Conservation (phyloP, 1,140 invertebrate genomes). For the Galleria mellonella region DNA sequence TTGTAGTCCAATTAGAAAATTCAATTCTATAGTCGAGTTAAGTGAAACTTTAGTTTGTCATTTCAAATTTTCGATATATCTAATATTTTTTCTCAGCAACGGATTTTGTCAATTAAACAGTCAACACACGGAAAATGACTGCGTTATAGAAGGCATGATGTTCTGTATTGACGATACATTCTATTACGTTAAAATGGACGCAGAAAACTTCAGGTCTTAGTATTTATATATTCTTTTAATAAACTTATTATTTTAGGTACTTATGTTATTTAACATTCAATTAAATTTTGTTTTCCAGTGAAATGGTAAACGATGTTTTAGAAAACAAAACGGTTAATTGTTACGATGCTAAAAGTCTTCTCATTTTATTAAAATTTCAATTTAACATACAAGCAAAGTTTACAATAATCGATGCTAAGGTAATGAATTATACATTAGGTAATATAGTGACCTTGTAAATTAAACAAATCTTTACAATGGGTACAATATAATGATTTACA, state of each 20-base stretch:
- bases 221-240: too few relatives aligned
- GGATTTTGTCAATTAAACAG: conserved; percentile 41
- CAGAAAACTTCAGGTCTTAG: conserved; percentile 3
- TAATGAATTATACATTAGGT: too few relatives aligned
- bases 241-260: too few relatives aligned
- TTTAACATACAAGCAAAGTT: conserved; percentile 12
- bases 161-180: conserved; percentile 20
- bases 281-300: conserved; percentile 22
- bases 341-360: conserved; percentile 31
- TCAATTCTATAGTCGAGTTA: too few relatives aligned
- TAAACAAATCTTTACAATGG: background rate
- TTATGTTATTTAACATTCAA: too few relatives aligned
- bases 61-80: too few relatives aligned
- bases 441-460: background rate
- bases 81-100: conserved; percentile 24
- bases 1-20: background rate
- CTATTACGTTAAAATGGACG: conserved; percentile 27
- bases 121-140: conserved; percentile 26
- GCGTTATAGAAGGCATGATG: conserved; percentile 29
- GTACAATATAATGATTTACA: too few relatives aligned
- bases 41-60: too few relatives aligned
- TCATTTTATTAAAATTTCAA: conserved; percentile 24
- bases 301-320: conserved; percentile 16
- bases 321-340: conserved; percentile 21
- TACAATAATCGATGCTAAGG: conserved; percentile 33